Evolutionary conservation across 2,888 invertebrate genomes (phyloP).

Genomic region (Acrobeloides nanus): DNA sequence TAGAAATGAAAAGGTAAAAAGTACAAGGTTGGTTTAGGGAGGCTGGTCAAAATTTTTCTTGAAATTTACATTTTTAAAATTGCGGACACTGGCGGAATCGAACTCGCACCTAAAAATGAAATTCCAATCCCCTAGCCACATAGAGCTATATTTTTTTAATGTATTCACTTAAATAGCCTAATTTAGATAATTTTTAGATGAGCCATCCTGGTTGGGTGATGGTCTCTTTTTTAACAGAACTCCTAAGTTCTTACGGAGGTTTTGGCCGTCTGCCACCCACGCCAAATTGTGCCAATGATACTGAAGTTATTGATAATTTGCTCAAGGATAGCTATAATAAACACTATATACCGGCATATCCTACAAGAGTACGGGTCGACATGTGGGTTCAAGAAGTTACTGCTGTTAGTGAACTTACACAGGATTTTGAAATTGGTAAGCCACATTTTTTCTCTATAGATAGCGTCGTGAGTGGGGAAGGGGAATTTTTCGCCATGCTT

Average conservation of each 20-base stretch:
- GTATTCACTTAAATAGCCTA: constrained; percentile 4
- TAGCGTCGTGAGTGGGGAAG: too few relatives aligned
- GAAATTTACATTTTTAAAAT: too few relatives aligned
- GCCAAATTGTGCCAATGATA: constrained; percentile 49
- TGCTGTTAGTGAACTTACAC: constrained; percentile 51
- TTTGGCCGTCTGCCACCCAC: constrained; percentile 17
- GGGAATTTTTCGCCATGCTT: too few relatives aligned
- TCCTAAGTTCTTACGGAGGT: constrained; percentile 41
- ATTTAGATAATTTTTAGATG: constrained; percentile 33
- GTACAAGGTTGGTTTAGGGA: too few relatives aligned
- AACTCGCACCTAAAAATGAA: too few relatives aligned
- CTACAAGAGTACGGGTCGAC: constrained; percentile 48
- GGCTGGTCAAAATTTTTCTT: too few relatives aligned
- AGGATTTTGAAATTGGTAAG: constrained; percentile 53
- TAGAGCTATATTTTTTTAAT: not conserved
- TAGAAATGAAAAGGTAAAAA: too few relatives aligned
- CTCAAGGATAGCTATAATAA: constrained; percentile 50
- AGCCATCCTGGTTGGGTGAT: constrained; percentile 53
- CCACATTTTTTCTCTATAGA: not conserved
- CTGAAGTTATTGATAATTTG: constrained; percentile 47
- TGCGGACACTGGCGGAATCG: too few relatives aligned
- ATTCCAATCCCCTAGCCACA: too few relatives aligned
- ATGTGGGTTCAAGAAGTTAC: constrained; percentile 54
- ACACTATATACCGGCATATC: constrained; percentile 52
- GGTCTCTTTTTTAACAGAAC: constrained; percentile 51